Evolutionary conservation across 2,888 invertebrate genomes (phyloP).

Genomic region (Orthosia cruda): DNA sequence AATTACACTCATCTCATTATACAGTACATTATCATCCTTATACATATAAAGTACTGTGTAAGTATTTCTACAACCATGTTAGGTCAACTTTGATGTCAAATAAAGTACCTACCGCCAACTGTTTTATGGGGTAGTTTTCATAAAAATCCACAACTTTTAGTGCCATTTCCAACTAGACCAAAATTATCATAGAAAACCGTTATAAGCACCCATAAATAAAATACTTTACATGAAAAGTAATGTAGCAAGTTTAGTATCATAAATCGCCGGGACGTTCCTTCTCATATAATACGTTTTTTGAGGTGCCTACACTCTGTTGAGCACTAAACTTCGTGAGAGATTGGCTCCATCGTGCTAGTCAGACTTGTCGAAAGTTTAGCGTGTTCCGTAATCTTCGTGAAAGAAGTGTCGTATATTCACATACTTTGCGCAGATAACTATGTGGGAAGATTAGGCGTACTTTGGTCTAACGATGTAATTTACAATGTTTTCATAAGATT

Average conservation of each 20-base stretch:
- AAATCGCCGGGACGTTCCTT: conserved; percentile 44
- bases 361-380: conserved; percentile 36
- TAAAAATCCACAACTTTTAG: not conserved
- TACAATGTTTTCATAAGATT: conserved; percentile 2
- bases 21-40: no score
- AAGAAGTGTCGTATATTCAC: conserved; percentile 18
- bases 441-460: conserved; percentile 16
- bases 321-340: conserved; percentile 56
- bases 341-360: conserved; percentile 35
- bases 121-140: not conserved
- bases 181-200: not conserved
- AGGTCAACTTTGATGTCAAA: no score
- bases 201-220: conserved; percentile 31
- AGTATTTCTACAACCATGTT: no score
- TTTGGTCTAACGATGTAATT: conserved; percentile 17
- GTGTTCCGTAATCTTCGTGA: conserved; percentile 39
- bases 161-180: not conserved
- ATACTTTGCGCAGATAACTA: conserved; percentile 24
- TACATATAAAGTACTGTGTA: no score
- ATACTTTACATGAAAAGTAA: conserved; percentile 47
- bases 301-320: conserved; percentile 30
- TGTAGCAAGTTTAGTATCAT: conserved; percentile 53
- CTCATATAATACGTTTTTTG: conserved; percentile 47
- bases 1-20: no score
- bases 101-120: no score